phyloP scores from a whole-genome alignment of 2,888 invertebrate species.

The Tinea pellionella region DNA sequence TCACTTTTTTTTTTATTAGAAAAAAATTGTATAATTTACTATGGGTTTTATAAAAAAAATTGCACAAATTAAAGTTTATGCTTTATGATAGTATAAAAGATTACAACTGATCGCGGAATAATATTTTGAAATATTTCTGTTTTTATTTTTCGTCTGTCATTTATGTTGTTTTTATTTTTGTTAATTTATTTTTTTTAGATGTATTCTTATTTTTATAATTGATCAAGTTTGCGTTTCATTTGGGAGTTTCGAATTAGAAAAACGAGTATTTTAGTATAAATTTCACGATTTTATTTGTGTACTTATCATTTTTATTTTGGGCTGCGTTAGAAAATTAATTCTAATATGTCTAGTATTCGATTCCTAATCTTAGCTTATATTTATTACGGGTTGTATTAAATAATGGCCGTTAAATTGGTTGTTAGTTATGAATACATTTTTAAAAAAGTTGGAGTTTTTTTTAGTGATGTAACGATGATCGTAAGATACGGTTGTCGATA shows the following conservation, averaged over 20 bases:
- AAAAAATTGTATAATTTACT: conserved; percentile 9
- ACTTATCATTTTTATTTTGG: background rate
- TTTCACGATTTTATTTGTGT: background rate
- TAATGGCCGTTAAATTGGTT: no score
- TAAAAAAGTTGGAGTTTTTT: no score
- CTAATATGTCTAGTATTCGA: no score
- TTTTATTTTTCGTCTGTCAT: background rate
- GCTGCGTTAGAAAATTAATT: no score
- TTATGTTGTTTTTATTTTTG: conserved; percentile 15
- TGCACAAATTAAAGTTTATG: conserved; percentile 16
- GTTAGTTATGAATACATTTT: no score
- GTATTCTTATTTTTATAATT: background rate
- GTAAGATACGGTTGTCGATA: background rate
- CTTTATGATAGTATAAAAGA: conserved; percentile 17
- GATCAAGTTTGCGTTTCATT: conserved; percentile 18
- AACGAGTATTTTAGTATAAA: no score
- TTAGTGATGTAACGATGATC: conserved; percentile 23
- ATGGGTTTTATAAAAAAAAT: conserved; percentile 12
- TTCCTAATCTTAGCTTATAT: no score
- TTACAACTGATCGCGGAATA: background rate
- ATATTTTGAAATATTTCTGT: background rate
- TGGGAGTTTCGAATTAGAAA: conserved; percentile 17
- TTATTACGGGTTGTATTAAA: no score
- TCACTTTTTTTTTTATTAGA: background rate
- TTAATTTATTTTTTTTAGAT: conserved; percentile 16